A percentile compares a stretch with the other conserved stretches of the same genome.
phyloP scores from a whole-genome alignment of 2,888 invertebrate genomes.

The Pristionchus japonicus region DNA sequence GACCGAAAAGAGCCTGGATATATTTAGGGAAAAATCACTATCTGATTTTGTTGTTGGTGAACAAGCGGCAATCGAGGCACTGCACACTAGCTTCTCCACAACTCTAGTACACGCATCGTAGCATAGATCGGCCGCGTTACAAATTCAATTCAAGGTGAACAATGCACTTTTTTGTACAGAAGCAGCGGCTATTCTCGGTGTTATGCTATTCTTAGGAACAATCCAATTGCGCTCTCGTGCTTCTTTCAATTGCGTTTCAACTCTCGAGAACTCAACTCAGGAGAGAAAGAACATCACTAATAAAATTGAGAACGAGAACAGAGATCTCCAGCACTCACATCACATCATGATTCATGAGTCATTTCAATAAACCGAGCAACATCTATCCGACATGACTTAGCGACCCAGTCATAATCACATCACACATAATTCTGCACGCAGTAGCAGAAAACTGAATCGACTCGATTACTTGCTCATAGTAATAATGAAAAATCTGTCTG shows the following conservation, averaged over 20 bases:
- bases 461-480: no score
- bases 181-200: no score
- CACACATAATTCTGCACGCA: background rate
- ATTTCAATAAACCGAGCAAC: background rate
- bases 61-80: no score
- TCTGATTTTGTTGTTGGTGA: no score
- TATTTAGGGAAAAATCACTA: no score
- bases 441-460: no score
- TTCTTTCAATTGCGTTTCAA: background rate
- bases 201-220: background rate
- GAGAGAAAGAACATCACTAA: background rate
- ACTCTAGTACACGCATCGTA: background rate
- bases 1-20: no score
- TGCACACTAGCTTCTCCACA: background rate
- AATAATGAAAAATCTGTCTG: no score
- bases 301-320: background rate
- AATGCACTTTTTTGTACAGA: background rate
- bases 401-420: background rate
- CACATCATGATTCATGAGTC: background rate
- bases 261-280: slow-evolving; percentile 22
- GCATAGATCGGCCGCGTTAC: background rate
- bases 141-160: no score
- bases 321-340: no score
- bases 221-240: background rate
- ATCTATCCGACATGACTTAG: background rate